Conservation (phyloP, 2,888 invertebrate species). For the Pardosa pseudoannulata region DNA sequence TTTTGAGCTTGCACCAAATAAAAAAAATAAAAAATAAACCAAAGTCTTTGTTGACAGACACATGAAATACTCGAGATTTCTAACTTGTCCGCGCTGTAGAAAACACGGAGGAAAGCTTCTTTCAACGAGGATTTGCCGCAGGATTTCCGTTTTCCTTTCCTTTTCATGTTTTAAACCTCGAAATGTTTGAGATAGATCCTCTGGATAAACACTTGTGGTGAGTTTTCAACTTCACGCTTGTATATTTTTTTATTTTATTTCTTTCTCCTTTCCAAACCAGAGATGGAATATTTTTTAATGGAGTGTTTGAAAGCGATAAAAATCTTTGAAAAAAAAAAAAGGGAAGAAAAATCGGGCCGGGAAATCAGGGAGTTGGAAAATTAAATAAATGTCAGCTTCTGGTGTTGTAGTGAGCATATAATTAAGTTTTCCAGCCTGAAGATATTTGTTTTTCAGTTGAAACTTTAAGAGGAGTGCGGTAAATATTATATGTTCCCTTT, state of each 20-base stretch:
- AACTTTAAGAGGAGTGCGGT: no score
- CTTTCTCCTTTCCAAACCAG: neutral
- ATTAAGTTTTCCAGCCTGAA: no score
- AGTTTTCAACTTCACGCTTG: neutral
- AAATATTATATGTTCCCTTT: no score
- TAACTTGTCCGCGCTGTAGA: neutral
- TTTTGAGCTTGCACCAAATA: no score
- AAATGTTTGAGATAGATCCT: neutral
- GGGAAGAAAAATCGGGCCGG: no score
- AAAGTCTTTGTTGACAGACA: neutral
- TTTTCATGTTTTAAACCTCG: neutral
- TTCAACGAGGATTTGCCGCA: neutral
- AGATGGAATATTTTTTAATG: neutral
- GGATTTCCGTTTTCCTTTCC: neutral
- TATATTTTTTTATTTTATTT: no score
- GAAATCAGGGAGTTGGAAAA: neutral
- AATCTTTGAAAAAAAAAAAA: neutral
- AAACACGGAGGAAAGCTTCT: neutral
- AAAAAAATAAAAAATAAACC: no score
- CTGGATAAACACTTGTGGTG: conserved; percentile 9
- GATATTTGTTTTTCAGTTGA: no score
- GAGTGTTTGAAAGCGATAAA: neutral
- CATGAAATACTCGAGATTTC: neutral
- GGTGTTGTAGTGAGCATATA: no score
- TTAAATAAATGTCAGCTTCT: no score